phyloP scores from a whole-genome alignment of 2,888 invertebrate species.

The Watsonalla cultraria region DNA sequence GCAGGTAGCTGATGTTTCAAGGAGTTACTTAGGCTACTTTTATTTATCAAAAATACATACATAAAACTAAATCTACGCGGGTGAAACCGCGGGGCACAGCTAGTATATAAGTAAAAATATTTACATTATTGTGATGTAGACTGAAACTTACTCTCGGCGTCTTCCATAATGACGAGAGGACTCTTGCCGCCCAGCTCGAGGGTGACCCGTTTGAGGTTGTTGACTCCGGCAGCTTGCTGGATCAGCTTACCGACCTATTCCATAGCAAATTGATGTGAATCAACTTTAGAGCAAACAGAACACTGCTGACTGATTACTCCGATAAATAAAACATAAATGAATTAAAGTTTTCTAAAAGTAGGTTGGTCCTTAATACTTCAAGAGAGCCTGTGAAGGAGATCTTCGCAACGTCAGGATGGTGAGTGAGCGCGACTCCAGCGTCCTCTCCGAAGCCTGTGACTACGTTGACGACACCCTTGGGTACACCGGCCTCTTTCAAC shows the following conservation, averaged over 20 bases:
- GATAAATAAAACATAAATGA: too few species aligned
- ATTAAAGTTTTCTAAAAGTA: neutral
- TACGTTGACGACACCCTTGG: conserved; percentile 92
- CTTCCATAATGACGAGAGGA: conserved; percentile 89
- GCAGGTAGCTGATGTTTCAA: too few species aligned
- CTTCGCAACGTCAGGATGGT: conserved; percentile 87
- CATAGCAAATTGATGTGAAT: neutral
- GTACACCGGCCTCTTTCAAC: conserved; percentile 90
- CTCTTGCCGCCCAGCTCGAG: conserved; percentile 94
- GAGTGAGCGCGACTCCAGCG: conserved; percentile 86
- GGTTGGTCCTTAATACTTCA: conserved; percentile 28
- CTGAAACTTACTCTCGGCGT: conserved; percentile 81
- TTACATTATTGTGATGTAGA: neutral
- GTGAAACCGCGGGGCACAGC: too few species aligned
- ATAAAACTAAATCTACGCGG: too few species aligned
- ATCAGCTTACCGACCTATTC: conserved; percentile 76
- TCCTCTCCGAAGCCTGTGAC: conserved; percentile 89
- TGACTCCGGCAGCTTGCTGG: conserved; percentile 84
- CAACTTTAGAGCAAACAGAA: too few species aligned
- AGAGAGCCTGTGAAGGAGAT: conserved; percentile 84
- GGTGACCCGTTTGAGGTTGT: conserved; percentile 88
- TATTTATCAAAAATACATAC: too few species aligned
- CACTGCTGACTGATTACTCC: too few species aligned
- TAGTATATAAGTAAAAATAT: neutral
- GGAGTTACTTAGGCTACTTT: too few species aligned